A percentile compares a stretch with the other conserved stretches of the same genome.
phyloP scores from a whole-genome alignment of 2,888 invertebrate genomes.

The Drosophila quinaria region DNA sequence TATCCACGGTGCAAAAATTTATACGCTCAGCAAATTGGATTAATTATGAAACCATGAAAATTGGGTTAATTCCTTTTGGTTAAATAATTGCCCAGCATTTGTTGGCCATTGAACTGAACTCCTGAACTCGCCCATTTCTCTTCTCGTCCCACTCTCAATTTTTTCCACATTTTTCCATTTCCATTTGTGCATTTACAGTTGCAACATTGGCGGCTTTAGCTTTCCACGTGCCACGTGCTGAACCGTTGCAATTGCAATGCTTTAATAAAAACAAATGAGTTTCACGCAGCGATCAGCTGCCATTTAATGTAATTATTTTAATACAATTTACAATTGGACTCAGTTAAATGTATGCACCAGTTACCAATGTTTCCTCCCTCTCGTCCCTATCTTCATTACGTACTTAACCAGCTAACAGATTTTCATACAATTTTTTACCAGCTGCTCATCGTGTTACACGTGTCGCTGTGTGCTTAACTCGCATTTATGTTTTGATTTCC shows the following conservation, averaged over 20 bases:
- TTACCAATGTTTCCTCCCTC: neutral
- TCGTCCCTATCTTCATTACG: neutral
- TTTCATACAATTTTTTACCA: neutral
- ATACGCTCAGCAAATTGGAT: conserved; percentile 77
- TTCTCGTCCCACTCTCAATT: conserved; percentile 10
- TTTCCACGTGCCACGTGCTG: conserved; percentile 31
- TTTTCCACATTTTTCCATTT: neutral
- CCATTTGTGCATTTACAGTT: conserved; percentile 17
- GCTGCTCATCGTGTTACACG: conserved; percentile 29
- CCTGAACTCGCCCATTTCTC: neutral
- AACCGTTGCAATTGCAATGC: conserved; percentile 56
- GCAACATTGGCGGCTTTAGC: conserved; percentile 17
- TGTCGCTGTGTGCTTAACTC: conserved; percentile 52
- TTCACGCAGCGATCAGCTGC: conserved; percentile 68
- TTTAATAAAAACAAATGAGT: conserved; percentile 81
- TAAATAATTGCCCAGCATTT: conserved; percentile 63
- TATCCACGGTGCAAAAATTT: conserved; percentile 41
- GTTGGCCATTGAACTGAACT: conserved; percentile 48
- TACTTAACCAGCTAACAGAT: neutral
- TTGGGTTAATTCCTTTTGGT: conserved; percentile 79
- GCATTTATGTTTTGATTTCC: conserved; percentile 67
- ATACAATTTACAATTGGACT: conserved; percentile 71
- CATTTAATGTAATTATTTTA: conserved; percentile 80
- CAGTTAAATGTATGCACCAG: conserved; percentile 38
- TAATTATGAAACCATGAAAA: conserved; percentile 79